phyloP scores from a whole-genome alignment of 2,888 invertebrate genomes.

The Noctua janthe region DNA sequence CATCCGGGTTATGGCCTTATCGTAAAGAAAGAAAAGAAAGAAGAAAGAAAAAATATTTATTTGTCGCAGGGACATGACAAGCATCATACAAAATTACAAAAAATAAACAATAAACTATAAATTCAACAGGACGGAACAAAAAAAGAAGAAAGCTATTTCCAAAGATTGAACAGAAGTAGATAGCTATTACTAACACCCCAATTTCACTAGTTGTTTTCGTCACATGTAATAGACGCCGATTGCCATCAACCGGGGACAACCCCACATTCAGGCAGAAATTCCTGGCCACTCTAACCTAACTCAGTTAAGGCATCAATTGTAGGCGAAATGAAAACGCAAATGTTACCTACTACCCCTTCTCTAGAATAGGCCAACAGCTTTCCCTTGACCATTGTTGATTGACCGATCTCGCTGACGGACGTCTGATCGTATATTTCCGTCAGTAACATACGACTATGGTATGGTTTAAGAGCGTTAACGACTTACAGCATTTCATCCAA shows the following conservation, averaged over 20 bases:
- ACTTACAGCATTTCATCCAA: too few relatives aligned
- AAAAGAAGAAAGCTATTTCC: not conserved
- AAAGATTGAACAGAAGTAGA: not conserved
- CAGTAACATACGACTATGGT: not conserved
- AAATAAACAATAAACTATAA: too few relatives aligned
- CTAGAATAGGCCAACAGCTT: not conserved
- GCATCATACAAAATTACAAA: too few relatives aligned
- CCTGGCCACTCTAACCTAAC: not conserved
- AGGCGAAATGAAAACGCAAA: conserved; percentile 11
- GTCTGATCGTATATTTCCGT: conserved; percentile 27
- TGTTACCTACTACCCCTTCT: not conserved
- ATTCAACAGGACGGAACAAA: too few relatives aligned
- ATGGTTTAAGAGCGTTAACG: too few relatives aligned
- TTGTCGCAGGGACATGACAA: too few relatives aligned
- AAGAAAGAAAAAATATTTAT: too few relatives aligned
- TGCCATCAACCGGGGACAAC: not conserved
- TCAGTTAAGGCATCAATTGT: not conserved
- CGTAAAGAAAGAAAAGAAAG: too few relatives aligned
- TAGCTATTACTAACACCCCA: not conserved
- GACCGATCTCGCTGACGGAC: conserved; percentile 2
- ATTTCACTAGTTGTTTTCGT: not conserved
- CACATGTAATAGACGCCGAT: not conserved
- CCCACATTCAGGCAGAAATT: not conserved
- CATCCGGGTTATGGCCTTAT: too few relatives aligned
- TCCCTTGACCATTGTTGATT: conserved; percentile 25